These are phyloP conservation scores for Clinocottus analis DNA, from an alignment of 2,113 vertebrate genomes.

Conservation along the genomic window DNA sequence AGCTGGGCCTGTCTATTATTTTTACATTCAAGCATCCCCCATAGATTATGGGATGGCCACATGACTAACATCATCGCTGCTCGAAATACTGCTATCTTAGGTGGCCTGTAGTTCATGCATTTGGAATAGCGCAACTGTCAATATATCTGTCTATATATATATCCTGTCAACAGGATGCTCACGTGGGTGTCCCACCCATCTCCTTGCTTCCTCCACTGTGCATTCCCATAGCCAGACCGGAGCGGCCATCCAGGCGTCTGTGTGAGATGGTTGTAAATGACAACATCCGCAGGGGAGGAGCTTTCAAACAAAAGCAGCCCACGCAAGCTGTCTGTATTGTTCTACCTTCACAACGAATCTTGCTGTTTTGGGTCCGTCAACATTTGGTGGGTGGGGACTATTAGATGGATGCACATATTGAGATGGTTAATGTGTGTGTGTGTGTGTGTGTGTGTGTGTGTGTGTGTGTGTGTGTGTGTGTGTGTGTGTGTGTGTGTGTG, in stretches of 20 bases:
- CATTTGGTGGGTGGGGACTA: constrained; percentile 23
- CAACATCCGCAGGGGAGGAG: constrained; percentile 36
- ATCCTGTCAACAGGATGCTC: constrained; percentile 73
- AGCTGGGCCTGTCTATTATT: constrained; percentile 50
- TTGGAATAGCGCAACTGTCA: constrained; percentile 37
- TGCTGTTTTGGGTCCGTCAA: constrained; percentile 42
- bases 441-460: constrained; percentile 20
- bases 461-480: constrained; percentile 26
- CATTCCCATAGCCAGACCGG: constrained; percentile 55
- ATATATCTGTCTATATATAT: too few relatives aligned
- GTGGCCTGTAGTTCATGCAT: constrained; percentile 38
- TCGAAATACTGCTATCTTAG: constrained; percentile 55
- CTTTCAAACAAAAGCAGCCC: constrained; percentile 49
- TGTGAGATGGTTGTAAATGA: constrained; percentile 48
- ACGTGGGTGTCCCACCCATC: constrained; percentile 61
- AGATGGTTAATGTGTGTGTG: constrained; percentile 64
- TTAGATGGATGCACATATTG: constrained; percentile 57
- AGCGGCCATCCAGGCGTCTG: constrained; percentile 35
- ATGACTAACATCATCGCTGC: constrained; percentile 50
- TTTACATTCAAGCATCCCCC: constrained; percentile 41
- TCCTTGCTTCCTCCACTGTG: constrained; percentile 48
- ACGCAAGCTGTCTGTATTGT: constrained; percentile 43
- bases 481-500: background rate
- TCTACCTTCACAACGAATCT: constrained; percentile 25
- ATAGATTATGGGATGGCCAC: constrained; percentile 62